These are phyloP conservation scores for Planococcus citri DNA, from an alignment of 1,140 invertebrate species.

Conservation along the genomic window DNA sequence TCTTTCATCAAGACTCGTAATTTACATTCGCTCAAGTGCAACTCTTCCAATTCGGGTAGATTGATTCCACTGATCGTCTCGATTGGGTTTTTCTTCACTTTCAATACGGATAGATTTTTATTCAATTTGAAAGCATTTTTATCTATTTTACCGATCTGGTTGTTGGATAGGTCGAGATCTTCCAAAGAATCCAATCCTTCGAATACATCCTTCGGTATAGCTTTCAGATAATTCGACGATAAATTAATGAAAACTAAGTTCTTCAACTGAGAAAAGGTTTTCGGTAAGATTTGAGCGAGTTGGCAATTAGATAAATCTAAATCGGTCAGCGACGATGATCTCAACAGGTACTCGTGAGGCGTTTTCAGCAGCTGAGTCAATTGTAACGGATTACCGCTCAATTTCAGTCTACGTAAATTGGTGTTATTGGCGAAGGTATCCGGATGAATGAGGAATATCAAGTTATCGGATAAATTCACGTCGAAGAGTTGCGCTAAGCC, in stretches of 20 bases:
- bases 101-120: conserved; percentile 44
- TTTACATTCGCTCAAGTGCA: conserved; percentile 49
- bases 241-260: conserved; percentile 50
- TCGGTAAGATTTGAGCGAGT: conserved; percentile 41
- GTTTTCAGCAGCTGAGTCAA: conserved; percentile 34
- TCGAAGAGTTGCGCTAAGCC: conserved; percentile 48
- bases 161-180: conserved; percentile 53
- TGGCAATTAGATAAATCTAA: conserved; percentile 52
- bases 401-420: conserved; percentile 47
- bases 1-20: conserved; percentile 46
- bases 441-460: conserved; percentile 45
- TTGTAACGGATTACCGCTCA: conserved; percentile 48
- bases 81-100: conserved; percentile 44
- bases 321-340: conserved; percentile 48
- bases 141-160: conserved; percentile 43
- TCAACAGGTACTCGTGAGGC: conserved; percentile 38
- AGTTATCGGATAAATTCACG: conserved; percentile 51
- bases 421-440: conserved; percentile 51
- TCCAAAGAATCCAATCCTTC: conserved; percentile 43
- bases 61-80: conserved; percentile 38
- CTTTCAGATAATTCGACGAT: conserved; percentile 46
- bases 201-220: conserved; percentile 45
- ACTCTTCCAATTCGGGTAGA: conserved; percentile 41
- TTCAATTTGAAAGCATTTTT: conserved; percentile 44
- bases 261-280: conserved; percentile 45